Percentiles rank a stretch among this genome's conserved stretches.
Evolutionary conservation across 1,140 invertebrate species (phyloP).

Genomic region (Neodiprion lecontei): DNA sequence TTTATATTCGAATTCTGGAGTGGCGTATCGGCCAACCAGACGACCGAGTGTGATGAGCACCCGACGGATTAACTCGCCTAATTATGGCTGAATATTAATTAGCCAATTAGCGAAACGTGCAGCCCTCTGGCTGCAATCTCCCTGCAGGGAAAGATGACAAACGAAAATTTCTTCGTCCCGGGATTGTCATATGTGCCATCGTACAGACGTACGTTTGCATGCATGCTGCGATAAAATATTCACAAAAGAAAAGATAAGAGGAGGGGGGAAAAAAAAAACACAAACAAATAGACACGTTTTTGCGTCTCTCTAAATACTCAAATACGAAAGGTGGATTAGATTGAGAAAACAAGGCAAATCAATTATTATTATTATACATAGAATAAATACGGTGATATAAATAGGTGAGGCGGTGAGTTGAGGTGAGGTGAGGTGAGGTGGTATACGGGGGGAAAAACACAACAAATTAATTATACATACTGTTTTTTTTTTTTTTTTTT

Average conservation of each 20-base stretch:
- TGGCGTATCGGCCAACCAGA: constrained; percentile 41
- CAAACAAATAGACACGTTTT: not conserved
- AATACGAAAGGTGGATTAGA: constrained; percentile 18
- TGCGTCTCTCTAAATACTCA: constrained; percentile 7
- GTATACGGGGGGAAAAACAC: constrained; percentile 27
- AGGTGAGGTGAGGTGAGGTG: constrained; percentile 16
- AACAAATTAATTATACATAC: constrained; percentile 21
- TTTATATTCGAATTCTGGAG: not conserved
- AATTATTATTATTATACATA: constrained; percentile 24
- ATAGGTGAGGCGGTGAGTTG: constrained; percentile 20
- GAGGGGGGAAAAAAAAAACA: not conserved
- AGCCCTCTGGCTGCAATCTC: no score
- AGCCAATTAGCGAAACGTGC: constrained; percentile 41
- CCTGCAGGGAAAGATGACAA: no score
- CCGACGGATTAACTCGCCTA: constrained; percentile 40
- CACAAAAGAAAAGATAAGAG: not conserved
- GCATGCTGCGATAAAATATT: no score
- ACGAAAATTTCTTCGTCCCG: no score
- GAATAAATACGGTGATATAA: constrained; percentile 23
- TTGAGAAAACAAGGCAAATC: constrained; percentile 29
- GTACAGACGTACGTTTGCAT: no score
- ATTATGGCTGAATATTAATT: constrained; percentile 51
- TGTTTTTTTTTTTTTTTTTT: constrained; percentile 35
- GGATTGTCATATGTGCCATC: no score
- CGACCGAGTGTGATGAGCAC: constrained; percentile 38